Conservation (phyloP, 2,888 invertebrate genomes). For the Masnerella sp. region DNA sequence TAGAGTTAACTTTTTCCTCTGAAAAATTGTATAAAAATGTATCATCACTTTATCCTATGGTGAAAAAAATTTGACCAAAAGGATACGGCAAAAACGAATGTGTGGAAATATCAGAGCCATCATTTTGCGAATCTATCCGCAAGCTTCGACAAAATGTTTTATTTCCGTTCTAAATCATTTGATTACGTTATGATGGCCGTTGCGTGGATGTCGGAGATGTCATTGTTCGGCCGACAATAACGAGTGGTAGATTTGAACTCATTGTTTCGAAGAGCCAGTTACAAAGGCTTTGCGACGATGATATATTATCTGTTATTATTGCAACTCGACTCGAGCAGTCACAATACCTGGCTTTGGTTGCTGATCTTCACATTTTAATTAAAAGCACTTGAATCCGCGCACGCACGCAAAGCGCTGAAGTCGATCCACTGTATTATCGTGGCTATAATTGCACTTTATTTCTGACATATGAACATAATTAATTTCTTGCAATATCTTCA, state of each 20-base stretch:
- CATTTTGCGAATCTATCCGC: constrained; percentile 15
- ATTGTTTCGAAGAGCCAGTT: constrained; percentile 69
- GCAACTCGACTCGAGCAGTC: constrained; percentile 68
- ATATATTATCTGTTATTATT: constrained; percentile 77
- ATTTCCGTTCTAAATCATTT: constrained; percentile 42
- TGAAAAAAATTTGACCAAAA: too few relatives aligned
- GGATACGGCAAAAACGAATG: too few relatives aligned
- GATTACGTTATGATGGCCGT: constrained; percentile 42
- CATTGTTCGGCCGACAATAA: constrained; percentile 68
- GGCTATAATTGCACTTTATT: constrained; percentile 44
- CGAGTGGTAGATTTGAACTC: constrained; percentile 72
- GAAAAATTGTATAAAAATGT: too few relatives aligned
- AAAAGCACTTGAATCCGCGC: constrained; percentile 67
- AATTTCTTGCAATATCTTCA: constrained; percentile 27
- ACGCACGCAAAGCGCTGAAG: constrained; percentile 54
- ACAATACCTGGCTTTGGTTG: constrained; percentile 72
- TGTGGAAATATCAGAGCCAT: background rate
- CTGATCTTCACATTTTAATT: constrained; percentile 77
- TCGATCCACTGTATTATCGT: constrained; percentile 58
- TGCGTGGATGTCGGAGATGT: constrained; percentile 58
- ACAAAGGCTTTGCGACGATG: constrained; percentile 63
- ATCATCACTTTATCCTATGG: too few relatives aligned
- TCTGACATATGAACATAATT: constrained; percentile 34
- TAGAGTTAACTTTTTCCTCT: too few relatives aligned
- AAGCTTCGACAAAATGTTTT: constrained; percentile 39